Conservation (phyloP, 2,888 invertebrate genomes). For the Sclerodermus sp. region DNA sequence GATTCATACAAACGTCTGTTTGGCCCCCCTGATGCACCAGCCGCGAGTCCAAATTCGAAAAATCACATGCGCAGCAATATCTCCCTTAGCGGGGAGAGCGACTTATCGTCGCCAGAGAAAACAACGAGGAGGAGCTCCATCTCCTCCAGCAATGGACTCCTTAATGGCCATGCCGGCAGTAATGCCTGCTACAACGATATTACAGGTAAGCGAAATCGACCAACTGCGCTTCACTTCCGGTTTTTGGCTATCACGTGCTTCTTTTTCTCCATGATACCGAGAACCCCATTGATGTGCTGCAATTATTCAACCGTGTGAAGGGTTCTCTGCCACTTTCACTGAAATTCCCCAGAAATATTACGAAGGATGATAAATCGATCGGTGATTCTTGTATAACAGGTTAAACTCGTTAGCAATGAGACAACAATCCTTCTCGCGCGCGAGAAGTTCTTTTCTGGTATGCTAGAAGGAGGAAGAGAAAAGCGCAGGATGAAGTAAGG, state of each 20-base stretch:
- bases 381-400: no score
- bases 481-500: no score
- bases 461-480: no score
- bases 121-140: slow-evolving; percentile 31
- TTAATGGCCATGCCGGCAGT: slow-evolving; percentile 44
- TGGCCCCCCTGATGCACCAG: slow-evolving; percentile 62
- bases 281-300: no score
- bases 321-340: no score
- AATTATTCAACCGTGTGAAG: no score
- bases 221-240: background rate
- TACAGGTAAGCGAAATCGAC: slow-evolving; percentile 31
- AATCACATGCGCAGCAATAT: slow-evolving; percentile 67
- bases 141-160: slow-evolving; percentile 15
- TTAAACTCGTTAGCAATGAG: no score
- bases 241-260: background rate
- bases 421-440: no score
- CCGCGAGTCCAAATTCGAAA: slow-evolving; percentile 63
- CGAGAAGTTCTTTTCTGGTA: no score
- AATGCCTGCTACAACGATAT: slow-evolving; percentile 44
- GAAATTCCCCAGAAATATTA: no score
- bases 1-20: slow-evolving; percentile 67
- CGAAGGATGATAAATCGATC: no score
- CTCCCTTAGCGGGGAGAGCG: slow-evolving; percentile 60
- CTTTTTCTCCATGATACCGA: no score
- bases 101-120: slow-evolving; percentile 36